phyloP scores from a whole-genome alignment of 2,888 invertebrate genomes.

The Camponotus fellah region DNA sequence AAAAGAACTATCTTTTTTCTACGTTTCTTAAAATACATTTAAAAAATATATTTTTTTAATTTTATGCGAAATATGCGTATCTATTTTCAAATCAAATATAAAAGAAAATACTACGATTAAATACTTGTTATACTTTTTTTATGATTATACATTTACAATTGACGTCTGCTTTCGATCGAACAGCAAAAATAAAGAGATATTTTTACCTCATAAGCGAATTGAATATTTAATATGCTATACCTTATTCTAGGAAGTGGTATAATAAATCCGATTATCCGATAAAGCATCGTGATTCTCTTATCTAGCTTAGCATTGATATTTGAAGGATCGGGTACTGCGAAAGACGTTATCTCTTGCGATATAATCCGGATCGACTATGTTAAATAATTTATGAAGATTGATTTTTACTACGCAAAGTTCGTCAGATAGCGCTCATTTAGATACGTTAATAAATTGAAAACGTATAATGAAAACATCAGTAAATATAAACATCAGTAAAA shows the following conservation, averaged over 20 bases:
- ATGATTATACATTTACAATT: neutral
- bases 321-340: slow-evolving; percentile 12
- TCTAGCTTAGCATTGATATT: slow-evolving; percentile 24
- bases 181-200: neutral
- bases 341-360: neutral
- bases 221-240: slow-evolving; percentile 9
- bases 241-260: slow-evolving; percentile 7
- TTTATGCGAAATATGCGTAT: neutral
- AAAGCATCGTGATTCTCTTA: slow-evolving; percentile 17
- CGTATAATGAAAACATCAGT: neutral
- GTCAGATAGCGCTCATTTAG: neutral
- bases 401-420: neutral
- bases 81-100: neutral
- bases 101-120: neutral
- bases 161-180: slow-evolving; percentile 6
- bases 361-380: neutral
- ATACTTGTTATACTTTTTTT: neutral
- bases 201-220: neutral
- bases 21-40: too few relatives aligned
- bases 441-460: neutral
- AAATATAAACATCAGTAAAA: too few relatives aligned
- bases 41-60: neutral
- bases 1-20: neutral
- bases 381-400: neutral
- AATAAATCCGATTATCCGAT: slow-evolving; percentile 40